A percentile compares a stretch with the other conserved stretches of the same genome.
phyloP scores from a whole-genome alignment of 2,888 invertebrate species.

The Andricus curvator region DNA sequence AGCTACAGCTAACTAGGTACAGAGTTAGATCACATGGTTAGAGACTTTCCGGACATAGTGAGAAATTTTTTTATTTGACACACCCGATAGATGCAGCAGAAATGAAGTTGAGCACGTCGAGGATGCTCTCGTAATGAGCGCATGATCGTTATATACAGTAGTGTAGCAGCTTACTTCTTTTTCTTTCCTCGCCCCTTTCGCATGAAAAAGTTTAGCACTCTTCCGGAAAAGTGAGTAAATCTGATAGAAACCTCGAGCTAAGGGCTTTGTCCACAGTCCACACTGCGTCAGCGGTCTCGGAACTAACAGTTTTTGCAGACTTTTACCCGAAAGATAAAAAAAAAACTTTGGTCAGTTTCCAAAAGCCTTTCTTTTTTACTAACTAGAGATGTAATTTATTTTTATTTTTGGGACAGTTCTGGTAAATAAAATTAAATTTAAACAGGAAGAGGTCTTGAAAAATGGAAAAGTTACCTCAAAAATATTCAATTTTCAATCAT shows the following conservation, averaged over 20 bases:
- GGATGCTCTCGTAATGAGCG: background rate
- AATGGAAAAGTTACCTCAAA: too few species aligned
- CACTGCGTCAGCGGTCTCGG: conserved; percentile 13
- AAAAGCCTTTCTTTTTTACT: background rate
- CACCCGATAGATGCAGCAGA: background rate
- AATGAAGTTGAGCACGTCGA: conserved; percentile 1
- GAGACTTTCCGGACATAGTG: too few species aligned
- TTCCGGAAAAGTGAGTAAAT: conserved; percentile 30
- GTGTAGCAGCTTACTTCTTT: background rate
- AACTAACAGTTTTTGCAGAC: background rate
- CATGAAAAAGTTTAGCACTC: conserved; percentile 23
- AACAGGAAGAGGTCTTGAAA: too few species aligned
- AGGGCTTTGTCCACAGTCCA: conserved; percentile 21
- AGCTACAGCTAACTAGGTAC: too few species aligned
- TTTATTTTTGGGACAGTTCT: too few species aligned
- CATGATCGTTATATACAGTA: background rate
- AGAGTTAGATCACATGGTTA: too few species aligned
- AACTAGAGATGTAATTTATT: background rate
- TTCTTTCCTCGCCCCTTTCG: conserved; percentile 13
- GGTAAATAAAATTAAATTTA: too few species aligned
- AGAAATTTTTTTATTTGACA: too few species aligned
- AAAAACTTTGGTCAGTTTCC: background rate
- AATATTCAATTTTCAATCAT: too few species aligned
- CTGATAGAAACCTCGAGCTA: conserved; percentile 10
- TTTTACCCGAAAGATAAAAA: background rate